Evolutionary conservation across 2,888 invertebrate species (phyloP).

Genomic region (Synanthedon myopaeformis): DNA sequence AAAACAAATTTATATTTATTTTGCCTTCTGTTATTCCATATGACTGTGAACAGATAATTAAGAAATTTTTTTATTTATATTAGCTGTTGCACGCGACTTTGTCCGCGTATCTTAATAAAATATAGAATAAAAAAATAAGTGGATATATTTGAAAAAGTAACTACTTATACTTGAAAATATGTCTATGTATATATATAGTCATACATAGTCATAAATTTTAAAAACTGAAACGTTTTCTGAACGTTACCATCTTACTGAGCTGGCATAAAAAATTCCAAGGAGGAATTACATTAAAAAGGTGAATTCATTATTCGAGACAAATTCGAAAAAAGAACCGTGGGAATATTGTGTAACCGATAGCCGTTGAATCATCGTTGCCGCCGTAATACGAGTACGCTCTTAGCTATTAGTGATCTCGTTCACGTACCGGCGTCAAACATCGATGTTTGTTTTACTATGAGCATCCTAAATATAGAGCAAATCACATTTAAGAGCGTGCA

Average conservation of each 20-base stretch:
- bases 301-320: background rate
- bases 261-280: too few relatives aligned
- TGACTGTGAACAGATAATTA: background rate
- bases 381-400: slow-evolving; percentile 7
- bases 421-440: slow-evolving; percentile 46
- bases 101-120: too few relatives aligned
- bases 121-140: too few relatives aligned
- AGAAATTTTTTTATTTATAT: too few relatives aligned
- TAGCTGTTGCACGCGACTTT: too few relatives aligned
- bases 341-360: slow-evolving; percentile 27
- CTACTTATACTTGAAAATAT: too few relatives aligned
- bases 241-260: too few relatives aligned
- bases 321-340: slow-evolving; percentile 27
- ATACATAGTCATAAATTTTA: too few relatives aligned
- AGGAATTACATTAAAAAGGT: background rate
- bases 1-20: background rate
- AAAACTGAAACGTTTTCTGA: too few relatives aligned
- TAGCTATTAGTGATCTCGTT: slow-evolving; percentile 21
- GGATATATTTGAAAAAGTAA: too few relatives aligned
- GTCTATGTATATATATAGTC: too few relatives aligned
- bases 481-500: slow-evolving; percentile 63
- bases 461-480: slow-evolving; percentile 69
- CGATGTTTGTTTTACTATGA: slow-evolving; percentile 59
- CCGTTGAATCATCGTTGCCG: slow-evolving; percentile 11
- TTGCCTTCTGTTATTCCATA: background rate